Conservation (phyloP, 2,888 invertebrate genomes). For the Parochlus steinenii region DNA sequence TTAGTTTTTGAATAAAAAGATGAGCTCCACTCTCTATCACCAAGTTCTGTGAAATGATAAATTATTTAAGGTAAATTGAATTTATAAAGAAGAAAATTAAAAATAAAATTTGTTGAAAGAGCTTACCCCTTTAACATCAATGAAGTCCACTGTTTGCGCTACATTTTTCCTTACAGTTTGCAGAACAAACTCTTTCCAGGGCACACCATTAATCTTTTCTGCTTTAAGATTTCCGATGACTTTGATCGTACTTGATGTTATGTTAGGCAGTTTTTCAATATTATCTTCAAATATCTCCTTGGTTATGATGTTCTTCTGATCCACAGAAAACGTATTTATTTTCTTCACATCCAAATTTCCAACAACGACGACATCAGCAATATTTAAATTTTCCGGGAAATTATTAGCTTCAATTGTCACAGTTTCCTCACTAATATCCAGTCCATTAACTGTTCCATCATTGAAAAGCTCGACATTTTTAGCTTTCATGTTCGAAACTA, state of each 20-base stretch:
- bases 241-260: conserved; percentile 12
- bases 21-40: conserved; percentile 25
- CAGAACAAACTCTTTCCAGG: conserved; percentile 30
- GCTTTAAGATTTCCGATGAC: conserved; percentile 22
- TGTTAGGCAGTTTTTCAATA: conserved; percentile 7
- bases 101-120: conserved; percentile 9
- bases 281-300: conserved; percentile 13
- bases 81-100: conserved; percentile 2
- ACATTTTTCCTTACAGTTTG: conserved; percentile 32
- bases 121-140: conserved; percentile 34
- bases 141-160: conserved; percentile 25
- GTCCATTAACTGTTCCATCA: conserved; percentile 3
- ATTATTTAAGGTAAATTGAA: neutral
- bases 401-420: conserved; percentile 1
- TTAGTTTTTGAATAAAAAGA: conserved; percentile 27
- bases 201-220: conserved; percentile 31
- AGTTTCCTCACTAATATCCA: conserved; percentile 7
- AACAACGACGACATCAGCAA: conserved; percentile 12
- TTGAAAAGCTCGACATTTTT: neutral
- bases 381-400: conserved; percentile 5
- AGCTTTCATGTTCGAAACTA: conserved; percentile 1
- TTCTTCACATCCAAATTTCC: conserved; percentile 13
- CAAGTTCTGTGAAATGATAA: conserved; percentile 22
- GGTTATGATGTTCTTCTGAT: neutral
- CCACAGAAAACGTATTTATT: conserved; percentile 6